A percentile compares a stretch with the other conserved stretches of the same genome.
Evolutionary conservation across 2,113 vertebrate genomes (phyloP).

Genomic region (Eudorcas thomsonii): DNA sequence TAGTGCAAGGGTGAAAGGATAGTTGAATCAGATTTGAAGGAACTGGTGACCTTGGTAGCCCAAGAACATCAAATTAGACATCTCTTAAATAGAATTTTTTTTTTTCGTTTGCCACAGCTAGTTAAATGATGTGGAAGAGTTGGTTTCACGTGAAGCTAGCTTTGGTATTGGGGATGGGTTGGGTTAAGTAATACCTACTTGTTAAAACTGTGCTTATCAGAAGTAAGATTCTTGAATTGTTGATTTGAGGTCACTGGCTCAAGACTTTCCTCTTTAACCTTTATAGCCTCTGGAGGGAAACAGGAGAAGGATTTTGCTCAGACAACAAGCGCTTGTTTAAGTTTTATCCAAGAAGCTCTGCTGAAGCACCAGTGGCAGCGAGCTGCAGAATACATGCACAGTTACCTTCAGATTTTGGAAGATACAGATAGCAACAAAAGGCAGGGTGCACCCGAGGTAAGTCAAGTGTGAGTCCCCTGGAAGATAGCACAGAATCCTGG

Average conservation of each 20-base stretch:
- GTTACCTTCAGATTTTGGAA: conserved; percentile 86
- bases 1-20: background rate
- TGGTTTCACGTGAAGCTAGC: background rate
- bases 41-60: background rate
- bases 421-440: conserved; percentile 53
- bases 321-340: conserved; percentile 83
- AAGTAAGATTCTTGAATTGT: background rate
- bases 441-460: conserved; percentile 82
- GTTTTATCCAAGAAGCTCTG: conserved; percentile 86
- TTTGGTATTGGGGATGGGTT: background rate
- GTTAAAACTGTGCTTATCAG: background rate
- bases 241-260: background rate
- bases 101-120: background rate
- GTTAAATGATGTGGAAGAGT: background rate
- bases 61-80: background rate
- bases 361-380: conserved; percentile 89
- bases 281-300: conserved; percentile 57
- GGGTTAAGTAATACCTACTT: background rate
- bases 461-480: background rate
- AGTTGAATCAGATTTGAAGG: background rate
- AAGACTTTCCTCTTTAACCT: conserved; percentile 6
- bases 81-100: background rate
- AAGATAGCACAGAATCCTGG: background rate
- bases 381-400: conserved; percentile 87
- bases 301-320: conserved; percentile 81